Percentiles rank a stretch among this genome's conserved stretches.
Evolutionary conservation across 2,888 invertebrate species (phyloP).

Genomic region (Cremastinae sp.): DNA sequence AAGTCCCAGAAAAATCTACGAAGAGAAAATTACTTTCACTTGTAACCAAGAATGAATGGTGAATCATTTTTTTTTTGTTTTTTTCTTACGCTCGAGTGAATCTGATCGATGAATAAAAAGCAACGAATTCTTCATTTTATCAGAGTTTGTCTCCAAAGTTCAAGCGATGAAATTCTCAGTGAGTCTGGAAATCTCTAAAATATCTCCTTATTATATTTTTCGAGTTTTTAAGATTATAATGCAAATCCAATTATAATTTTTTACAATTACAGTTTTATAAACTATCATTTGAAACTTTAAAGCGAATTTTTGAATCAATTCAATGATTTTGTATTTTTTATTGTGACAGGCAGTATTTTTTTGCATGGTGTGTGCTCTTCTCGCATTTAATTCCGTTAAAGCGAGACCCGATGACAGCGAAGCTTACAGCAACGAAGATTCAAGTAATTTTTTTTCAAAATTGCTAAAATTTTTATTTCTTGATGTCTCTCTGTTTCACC

Average conservation of each 20-base stretch:
- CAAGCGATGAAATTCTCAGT: slow-evolving; percentile 43
- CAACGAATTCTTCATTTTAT: not conserved
- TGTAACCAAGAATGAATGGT: slow-evolving; percentile 16
- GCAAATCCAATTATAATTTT: too few relatives aligned
- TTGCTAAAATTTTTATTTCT: not conserved
- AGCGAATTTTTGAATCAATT: not conserved
- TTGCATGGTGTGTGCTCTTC: too few relatives aligned
- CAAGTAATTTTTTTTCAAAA: not conserved
- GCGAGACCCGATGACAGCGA: too few relatives aligned
- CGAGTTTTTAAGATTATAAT: too few relatives aligned
- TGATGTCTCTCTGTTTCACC: not conserved
- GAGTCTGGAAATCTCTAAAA: slow-evolving; percentile 4
- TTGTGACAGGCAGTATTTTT: too few relatives aligned
- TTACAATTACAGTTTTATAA: slow-evolving; percentile 59
- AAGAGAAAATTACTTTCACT: slow-evolving; percentile 53
- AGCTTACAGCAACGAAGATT: too few relatives aligned
- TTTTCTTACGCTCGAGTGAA: slow-evolving; percentile 42
- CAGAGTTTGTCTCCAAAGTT: slow-evolving; percentile 15
- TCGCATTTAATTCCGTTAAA: too few relatives aligned
- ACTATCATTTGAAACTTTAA: slow-evolving; percentile 49
- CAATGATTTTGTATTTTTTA: too few relatives aligned
- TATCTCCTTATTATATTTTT: too few relatives aligned
- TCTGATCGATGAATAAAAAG: slow-evolving; percentile 30
- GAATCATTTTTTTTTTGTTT: slow-evolving; percentile 23
- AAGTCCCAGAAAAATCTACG: slow-evolving; percentile 1